Evolutionary conservation across 2,888 invertebrate genomes (phyloP), one percentile per base, ranked within the genome.

Genomic region (Miltochrista miniata): DNA sequence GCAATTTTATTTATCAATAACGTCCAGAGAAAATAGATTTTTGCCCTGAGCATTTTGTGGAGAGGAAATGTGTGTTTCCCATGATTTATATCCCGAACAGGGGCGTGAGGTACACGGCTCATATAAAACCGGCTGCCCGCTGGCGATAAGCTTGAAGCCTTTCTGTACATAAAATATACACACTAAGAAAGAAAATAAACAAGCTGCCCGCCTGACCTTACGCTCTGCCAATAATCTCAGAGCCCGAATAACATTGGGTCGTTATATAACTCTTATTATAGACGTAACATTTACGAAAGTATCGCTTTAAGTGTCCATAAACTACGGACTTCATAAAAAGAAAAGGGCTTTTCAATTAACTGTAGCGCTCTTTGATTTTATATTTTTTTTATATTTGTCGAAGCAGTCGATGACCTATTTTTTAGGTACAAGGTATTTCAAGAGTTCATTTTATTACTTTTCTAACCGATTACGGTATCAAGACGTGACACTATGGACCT

Each of bases 61-160:
- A 88, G 79, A 88, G 88, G 84, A 85, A 88, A 89, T 89, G 86
- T 88, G 89, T 87, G 86, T 87, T 88, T 83, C 77, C 74, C 80
- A 88, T 89, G 88, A 90, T 90, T 90, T 90, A 90, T 89, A 81
- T 82, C 81, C 82, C 79, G 76, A 85, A 85, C 78, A 81, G 81
- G 81, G 82, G 83, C 75, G 79, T 67, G 83, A 84, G 84, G 78
- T 81, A 79, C 80, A 74, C 77, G 74, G 74, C 67, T 72, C 77
- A 74, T 79, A 81, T 79, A 81, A 82, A 72, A 76, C 74, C 68
- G 76, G 79, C 89, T 90, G 90, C 74, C 84, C 83, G 80, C 59
- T 70, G 81, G 85, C 89, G 90, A 91, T 90, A 90, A 90, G 89
- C 87, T 79, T 78, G 73, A 79, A 84, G 80, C 82, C 83, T 77